Percentiles rank a stretch among this genome's conserved stretches.
phyloP scores from a whole-genome alignment of 2,113 vertebrate genomes.

The Hypocryptadius cinnamomeus region DNA sequence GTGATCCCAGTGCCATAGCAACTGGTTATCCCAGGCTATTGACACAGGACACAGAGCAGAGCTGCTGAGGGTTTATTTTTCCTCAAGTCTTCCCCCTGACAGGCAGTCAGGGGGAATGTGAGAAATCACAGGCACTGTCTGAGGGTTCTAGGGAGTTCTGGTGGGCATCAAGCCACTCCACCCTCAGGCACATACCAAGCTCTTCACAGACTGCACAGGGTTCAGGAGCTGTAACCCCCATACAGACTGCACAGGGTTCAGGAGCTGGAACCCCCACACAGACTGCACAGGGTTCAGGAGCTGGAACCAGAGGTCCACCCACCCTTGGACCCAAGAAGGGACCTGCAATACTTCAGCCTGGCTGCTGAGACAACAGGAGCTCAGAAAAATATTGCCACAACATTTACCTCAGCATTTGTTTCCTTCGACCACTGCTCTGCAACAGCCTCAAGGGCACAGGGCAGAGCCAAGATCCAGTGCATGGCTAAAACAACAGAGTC shows the following conservation, averaged over 20 bases:
- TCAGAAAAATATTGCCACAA: not conserved
- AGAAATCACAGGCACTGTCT: not conserved
- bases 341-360: not conserved
- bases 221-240: too few relatives aligned
- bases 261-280: too few relatives aligned
- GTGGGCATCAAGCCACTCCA: not conserved
- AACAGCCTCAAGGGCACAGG: not conserved
- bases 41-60: not conserved
- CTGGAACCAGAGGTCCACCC: not conserved
- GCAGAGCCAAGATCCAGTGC: not conserved
- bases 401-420: not conserved
- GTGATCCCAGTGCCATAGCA: not conserved
- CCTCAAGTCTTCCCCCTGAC: not conserved
- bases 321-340: not conserved
- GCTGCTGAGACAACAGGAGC: not conserved
- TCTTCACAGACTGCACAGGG: not conserved
- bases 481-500: not conserved
- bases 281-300: not conserved
- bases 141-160: not conserved
- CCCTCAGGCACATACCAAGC: not conserved
- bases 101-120: not conserved
- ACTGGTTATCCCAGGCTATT: not conserved
- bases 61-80: not conserved
- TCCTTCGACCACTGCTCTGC: not conserved
- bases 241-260: not conserved